Conservation (phyloP, 2,113 vertebrate genomes). For the Chionomys nivalis region DNA sequence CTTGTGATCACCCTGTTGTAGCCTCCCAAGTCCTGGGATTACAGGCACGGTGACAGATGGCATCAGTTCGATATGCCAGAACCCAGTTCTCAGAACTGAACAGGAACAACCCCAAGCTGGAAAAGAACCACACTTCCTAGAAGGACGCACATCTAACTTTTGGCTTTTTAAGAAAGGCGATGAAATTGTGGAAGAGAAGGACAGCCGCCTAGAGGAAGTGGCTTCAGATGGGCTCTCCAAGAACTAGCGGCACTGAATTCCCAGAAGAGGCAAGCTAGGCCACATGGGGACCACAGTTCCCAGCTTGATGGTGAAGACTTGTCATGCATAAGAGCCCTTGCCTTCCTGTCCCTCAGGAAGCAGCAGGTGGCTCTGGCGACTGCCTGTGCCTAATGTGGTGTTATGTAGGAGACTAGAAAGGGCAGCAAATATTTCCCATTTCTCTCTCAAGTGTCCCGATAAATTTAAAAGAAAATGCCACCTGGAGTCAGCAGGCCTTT, state of each 20-base stretch:
- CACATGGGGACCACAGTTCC: rapidly evolving
- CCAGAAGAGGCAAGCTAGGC: not conserved
- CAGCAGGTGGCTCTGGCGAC: not conserved
- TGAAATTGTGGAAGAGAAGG: not conserved
- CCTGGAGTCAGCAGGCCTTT: not conserved
- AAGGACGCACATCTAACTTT: not conserved
- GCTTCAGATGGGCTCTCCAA: not conserved
- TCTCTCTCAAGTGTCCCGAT: not conserved
- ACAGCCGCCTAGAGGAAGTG: not conserved
- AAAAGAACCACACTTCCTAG: not conserved
- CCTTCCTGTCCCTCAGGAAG: not conserved
- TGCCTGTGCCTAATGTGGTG: rapidly evolving
- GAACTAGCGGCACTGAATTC: not conserved
- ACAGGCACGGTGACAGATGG: not conserved
- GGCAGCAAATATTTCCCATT: rapidly evolving
- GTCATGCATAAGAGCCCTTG: rapidly evolving
- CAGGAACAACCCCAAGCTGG: not conserved
- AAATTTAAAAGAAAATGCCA: not conserved
- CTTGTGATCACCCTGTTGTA: not conserved
- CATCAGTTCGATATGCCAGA: not conserved
- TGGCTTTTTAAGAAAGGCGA: not conserved
- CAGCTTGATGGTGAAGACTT: rapidly evolving
- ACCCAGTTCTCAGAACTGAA: not conserved
- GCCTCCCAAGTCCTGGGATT: not conserved
- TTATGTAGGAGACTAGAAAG: not conserved